Evolutionary conservation across 2,888 invertebrate genomes (phyloP).

Genomic region (Eretmocerus hayati): DNA sequence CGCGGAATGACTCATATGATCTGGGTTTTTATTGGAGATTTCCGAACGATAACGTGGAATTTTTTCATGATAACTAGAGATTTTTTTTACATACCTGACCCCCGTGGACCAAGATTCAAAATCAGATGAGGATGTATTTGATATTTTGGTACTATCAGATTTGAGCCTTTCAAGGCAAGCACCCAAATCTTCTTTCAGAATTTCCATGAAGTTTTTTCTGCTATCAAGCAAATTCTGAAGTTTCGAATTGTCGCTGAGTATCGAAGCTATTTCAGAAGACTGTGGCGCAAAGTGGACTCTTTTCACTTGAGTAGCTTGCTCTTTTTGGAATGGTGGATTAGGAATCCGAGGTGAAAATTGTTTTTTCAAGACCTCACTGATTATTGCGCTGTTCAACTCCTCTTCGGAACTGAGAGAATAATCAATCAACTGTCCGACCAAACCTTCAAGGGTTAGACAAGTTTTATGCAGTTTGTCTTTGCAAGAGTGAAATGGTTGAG

Average conservation of each 20-base stretch:
- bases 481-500: constrained; percentile 16
- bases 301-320: constrained; percentile 36
- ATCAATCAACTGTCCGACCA: constrained; percentile 63
- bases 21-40: too few species aligned
- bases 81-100: constrained; percentile 9
- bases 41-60: too few species aligned
- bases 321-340: constrained; percentile 9
- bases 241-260: constrained; percentile 55
- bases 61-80: not conserved
- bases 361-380: constrained; percentile 56
- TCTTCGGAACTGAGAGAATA: constrained; percentile 72
- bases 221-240: constrained; percentile 50
- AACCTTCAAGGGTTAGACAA: constrained; percentile 58
- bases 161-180: constrained; percentile 61
- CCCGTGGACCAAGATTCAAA: constrained; percentile 20
- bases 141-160: constrained; percentile 59
- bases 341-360: constrained; percentile 25
- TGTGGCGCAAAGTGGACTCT: constrained; percentile 69
- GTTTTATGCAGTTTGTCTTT: constrained; percentile 64
- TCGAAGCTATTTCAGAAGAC: constrained; percentile 50
- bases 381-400: constrained; percentile 68
- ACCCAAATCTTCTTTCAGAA: constrained; percentile 61
- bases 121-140: constrained; percentile 25
- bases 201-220: constrained; percentile 49
- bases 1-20: too few species aligned